A percentile compares a stretch with the other conserved stretches of the same genome.
Evolutionary conservation across 2,888 invertebrate species (phyloP).

Genomic region (Luffia ferchaultella): DNA sequence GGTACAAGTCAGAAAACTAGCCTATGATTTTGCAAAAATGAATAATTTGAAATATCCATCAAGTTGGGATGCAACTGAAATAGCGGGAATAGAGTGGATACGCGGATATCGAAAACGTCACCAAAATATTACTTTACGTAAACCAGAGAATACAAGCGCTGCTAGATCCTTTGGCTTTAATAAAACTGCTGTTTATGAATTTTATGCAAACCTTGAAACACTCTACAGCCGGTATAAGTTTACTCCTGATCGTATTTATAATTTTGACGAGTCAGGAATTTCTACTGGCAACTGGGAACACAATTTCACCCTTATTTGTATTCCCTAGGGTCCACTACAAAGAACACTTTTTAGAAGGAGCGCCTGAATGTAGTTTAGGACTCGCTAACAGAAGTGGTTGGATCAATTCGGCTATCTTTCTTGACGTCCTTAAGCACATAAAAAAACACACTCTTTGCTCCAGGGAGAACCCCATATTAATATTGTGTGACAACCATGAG

Average conservation of each 20-base stretch:
- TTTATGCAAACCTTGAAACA: constrained; percentile 1
- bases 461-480: constrained; percentile 15
- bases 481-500: constrained; percentile 9
- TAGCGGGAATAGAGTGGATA: constrained; percentile 1
- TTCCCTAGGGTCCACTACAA: constrained; percentile 3
- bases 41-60: constrained; percentile 8
- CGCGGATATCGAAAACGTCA: constrained; percentile 1
- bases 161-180: constrained; percentile 4
- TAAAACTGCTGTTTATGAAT: constrained; percentile 5
- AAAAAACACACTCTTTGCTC: constrained; percentile 11
- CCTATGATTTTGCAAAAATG: constrained; percentile 11
- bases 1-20: constrained; percentile 12
- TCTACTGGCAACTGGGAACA: constrained; percentile 17
- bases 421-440: constrained; percentile 3
- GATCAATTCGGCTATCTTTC: constrained; percentile 15
- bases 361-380: constrained; percentile 1
- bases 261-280: constrained; percentile 5
- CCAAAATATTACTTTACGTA: constrained; percentile 4
- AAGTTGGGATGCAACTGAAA: constrained; percentile 6
- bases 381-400: constrained; percentile 16
- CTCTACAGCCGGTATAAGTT: constrained; percentile 1
- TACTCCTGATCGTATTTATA: constrained; percentile 4
- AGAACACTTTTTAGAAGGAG: constrained; percentile 3
- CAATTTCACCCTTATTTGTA: constrained; percentile 20
- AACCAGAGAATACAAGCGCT: constrained; percentile 3